A percentile compares a stretch with the other conserved stretches of the same genome.
Evolutionary conservation across 2,113 vertebrate species (phyloP).

Genomic region (Nothocercus julius): DNA sequence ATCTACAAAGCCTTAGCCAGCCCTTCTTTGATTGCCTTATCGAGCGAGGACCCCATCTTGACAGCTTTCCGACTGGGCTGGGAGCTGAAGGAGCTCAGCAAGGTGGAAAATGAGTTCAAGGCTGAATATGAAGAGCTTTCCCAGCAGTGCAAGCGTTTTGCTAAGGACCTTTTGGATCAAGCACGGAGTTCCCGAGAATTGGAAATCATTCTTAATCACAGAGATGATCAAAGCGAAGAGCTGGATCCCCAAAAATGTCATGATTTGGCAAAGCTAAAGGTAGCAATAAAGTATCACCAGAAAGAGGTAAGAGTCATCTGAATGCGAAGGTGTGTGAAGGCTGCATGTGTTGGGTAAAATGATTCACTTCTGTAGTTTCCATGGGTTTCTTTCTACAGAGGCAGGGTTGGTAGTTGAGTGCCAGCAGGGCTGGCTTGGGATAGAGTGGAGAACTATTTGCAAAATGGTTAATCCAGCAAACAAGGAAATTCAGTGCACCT

Average conservation of each 20-base stretch:
- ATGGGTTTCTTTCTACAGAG: background rate
- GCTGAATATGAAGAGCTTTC: slow-evolving; percentile 98
- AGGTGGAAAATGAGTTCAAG: slow-evolving; percentile 98
- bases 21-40: slow-evolving; percentile 94
- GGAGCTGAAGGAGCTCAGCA: slow-evolving; percentile 98
- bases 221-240: slow-evolving; percentile 95
- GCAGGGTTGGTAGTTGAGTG: background rate
- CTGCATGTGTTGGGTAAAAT: background rate
- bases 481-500: background rate
- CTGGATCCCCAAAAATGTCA: slow-evolving; percentile 93
- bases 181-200: slow-evolving; percentile 93
- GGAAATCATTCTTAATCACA: slow-evolving; percentile 96
- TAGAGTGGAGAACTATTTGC: background rate
- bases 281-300: slow-evolving; percentile 99
- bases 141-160: slow-evolving; percentile 96
- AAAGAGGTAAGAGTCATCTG: slow-evolving; percentile 88
- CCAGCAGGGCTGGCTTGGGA: background rate
- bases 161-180: slow-evolving; percentile 97
- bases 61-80: slow-evolving; percentile 95
- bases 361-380: background rate
- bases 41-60: slow-evolving; percentile 89
- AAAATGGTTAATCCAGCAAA: background rate
- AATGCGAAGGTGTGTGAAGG: background rate
- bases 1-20: slow-evolving; percentile 97
- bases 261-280: slow-evolving; percentile 94